Evolutionary conservation across 1,140 invertebrate genomes (phyloP).

Genomic region (Drosophila lini): DNA sequence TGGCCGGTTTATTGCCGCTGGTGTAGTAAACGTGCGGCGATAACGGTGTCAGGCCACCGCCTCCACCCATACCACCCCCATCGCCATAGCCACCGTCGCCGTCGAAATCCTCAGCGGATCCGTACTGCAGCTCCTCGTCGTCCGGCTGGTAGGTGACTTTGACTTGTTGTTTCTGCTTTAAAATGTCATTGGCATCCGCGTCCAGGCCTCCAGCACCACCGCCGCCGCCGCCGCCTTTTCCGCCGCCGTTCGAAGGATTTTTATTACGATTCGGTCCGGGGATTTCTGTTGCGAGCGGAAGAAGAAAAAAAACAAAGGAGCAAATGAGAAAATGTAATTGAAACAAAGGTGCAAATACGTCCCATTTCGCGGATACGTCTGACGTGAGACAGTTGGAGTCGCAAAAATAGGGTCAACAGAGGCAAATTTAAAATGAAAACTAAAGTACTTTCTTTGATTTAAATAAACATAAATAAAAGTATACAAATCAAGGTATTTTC

Average conservation of each 20-base stretch:
- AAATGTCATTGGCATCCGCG: conserved; percentile 83
- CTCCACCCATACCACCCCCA: conserved; percentile 62
- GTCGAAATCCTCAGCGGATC: conserved; percentile 82
- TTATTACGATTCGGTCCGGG: conserved; percentile 85
- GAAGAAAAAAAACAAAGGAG: conserved; percentile 47
- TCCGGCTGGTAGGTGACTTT: conserved; percentile 84
- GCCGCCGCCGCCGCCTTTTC: conserved; percentile 34
- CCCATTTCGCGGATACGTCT: conserved; percentile 22
- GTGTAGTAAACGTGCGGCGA: conserved; percentile 80
- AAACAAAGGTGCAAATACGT: conserved; percentile 72
- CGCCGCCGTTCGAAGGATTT: conserved; percentile 71
- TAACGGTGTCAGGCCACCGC: conserved; percentile 69
- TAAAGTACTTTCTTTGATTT: background rate
- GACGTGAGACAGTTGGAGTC: background rate
- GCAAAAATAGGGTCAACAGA: background rate
- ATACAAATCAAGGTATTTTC: background rate
- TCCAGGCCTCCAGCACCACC: conserved; percentile 53
- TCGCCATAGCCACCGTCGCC: conserved; percentile 69
- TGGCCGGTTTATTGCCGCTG: conserved; percentile 76
- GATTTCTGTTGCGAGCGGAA: conserved; percentile 84
- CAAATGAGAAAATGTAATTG: conserved; percentile 68
- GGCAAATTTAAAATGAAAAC: background rate
- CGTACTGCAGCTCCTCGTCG: conserved; percentile 81
- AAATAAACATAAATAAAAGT: background rate
- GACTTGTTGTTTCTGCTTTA: conserved; percentile 84